These are phyloP conservation scores for Aselliscus stoliczkanus DNA, from an alignment of 2,797 vertebrate genomes.

Conservation along the genomic window DNA sequence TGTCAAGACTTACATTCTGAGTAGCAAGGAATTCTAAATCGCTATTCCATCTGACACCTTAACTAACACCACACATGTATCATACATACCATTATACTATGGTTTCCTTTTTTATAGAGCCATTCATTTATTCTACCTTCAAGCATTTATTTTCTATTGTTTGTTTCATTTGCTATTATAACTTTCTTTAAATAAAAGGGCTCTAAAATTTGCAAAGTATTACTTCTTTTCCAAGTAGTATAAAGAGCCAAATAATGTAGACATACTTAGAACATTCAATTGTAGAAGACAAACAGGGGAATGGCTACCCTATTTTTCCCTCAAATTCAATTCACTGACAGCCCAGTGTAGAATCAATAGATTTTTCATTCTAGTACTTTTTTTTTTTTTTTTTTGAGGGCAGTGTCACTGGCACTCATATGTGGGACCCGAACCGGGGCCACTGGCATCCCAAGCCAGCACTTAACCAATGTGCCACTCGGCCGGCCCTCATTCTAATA, in stretches of 20 bases:
- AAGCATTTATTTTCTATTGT: neutral
- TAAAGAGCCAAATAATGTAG: neutral
- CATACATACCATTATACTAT: neutral
- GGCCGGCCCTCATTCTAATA: too few relatives aligned
- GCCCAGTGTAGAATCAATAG: neutral
- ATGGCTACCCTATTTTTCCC: neutral
- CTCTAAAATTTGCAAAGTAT: neutral
- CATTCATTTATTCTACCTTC: neutral
- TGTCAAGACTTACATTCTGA: neutral
- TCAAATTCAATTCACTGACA: neutral
- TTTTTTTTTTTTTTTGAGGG: too few relatives aligned
- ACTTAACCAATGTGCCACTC: too few relatives aligned
- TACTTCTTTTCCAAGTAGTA: neutral
- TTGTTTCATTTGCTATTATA: neutral
- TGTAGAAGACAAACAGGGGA: neutral
- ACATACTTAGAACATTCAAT: neutral
- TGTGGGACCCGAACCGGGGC: too few relatives aligned
- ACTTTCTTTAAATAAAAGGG: neutral
- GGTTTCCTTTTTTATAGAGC: neutral
- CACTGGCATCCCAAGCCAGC: too few relatives aligned
- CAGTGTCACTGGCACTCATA: too few relatives aligned
- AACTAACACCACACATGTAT: neutral
- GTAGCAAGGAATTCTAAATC: neutral
- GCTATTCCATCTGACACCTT: neutral
- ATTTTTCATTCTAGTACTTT: neutral